These are phyloP conservation scores for Lophius americanus DNA, from an alignment of 2,797 vertebrate species.

Conservation along the genomic window DNA sequence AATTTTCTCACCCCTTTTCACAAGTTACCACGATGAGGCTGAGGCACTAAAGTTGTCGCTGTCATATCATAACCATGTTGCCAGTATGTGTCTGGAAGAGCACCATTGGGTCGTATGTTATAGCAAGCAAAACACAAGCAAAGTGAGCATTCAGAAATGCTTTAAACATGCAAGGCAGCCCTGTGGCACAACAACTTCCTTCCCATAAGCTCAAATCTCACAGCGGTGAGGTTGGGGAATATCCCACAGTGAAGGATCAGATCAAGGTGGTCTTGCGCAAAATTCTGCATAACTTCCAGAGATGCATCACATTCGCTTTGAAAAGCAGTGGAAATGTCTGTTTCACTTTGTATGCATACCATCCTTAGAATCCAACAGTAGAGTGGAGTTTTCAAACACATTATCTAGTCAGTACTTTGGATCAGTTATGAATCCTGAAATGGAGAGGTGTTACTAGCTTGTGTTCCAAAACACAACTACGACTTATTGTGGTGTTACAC, in stretches of 20 bases:
- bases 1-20: neutral
- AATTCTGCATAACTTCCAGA: constrained; percentile 41
- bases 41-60: constrained; percentile 18
- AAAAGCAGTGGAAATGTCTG: constrained; percentile 81
- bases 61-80: constrained; percentile 11
- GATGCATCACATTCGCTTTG: constrained; percentile 60
- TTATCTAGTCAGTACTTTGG: constrained; percentile 92
- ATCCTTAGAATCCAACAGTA: constrained; percentile 91
- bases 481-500: constrained; percentile 50
- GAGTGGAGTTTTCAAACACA: constrained; percentile 88
- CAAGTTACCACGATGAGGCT: constrained; percentile 25
- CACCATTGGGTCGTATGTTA: constrained; percentile 40
- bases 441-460: constrained; percentile 68
- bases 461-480: constrained; percentile 26
- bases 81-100: constrained; percentile 40
- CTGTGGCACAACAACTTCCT: constrained; percentile 33
- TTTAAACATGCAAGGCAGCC: constrained; percentile 57
- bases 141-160: constrained; percentile 47
- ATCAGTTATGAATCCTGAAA: constrained; percentile 92
- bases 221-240: constrained; percentile 15
- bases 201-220: constrained; percentile 42
- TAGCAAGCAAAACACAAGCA: constrained; percentile 51
- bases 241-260: constrained; percentile 38
- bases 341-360: constrained; percentile 79
- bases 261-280: constrained; percentile 23